Base-by-base conservation (phyloP, 2,797 vertebrate genomes). In the Heterohyrax brucei region DNA sequence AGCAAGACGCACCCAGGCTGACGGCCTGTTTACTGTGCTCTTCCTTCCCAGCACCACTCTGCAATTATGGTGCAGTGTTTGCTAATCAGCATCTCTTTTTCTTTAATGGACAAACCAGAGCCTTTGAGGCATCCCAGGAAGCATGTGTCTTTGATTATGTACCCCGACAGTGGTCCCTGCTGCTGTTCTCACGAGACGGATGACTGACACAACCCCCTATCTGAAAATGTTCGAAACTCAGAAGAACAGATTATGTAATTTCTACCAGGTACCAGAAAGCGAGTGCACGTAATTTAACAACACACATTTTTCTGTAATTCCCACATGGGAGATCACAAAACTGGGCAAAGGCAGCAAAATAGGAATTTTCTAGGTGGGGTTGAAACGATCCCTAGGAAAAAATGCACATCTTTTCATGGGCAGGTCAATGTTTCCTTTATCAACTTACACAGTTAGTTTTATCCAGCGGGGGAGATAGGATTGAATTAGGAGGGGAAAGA, bases 341-440 rank as follows among this genome's bases (percentile, higher is more conserved):
- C 66, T 5, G 50, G 68, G 92, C 83, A 75, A 90, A 90, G 92
- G 48, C 39, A 89, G 64, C 72, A 48, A 64, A 88, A 50, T 1
- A 93, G 93, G 70, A 96, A 95, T 95, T 95, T 81, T 59, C n/a
- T 50, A 95, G 96, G 94, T 72, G 86, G 75, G 66, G 75, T 13
- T 7, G 64, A 64, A 95, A 95, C 75, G 50, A 84, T 64, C 89
- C 92, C 84, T 64, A 75, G 81, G 89, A 83, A 96, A 97, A 95
- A 96, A 96, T 77, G 89, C 90, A 72, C 30, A 93, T 76, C 59
- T 70, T 72, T 30, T 56, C 30, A 44, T 0, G 10, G 75, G 92
- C 2, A 9, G 50, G 82, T 26, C 22, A 53, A 10, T 3, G 6
- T 24, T 73, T 64, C 70, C 48, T 44, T 48, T 33, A n/a, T 73